Percentiles rank a stretch among this genome's conserved stretches.
These are phyloP conservation scores for Yponomeuta evonymella DNA, from an alignment of 2,888 invertebrate species.

Conservation along the genomic window DNA sequence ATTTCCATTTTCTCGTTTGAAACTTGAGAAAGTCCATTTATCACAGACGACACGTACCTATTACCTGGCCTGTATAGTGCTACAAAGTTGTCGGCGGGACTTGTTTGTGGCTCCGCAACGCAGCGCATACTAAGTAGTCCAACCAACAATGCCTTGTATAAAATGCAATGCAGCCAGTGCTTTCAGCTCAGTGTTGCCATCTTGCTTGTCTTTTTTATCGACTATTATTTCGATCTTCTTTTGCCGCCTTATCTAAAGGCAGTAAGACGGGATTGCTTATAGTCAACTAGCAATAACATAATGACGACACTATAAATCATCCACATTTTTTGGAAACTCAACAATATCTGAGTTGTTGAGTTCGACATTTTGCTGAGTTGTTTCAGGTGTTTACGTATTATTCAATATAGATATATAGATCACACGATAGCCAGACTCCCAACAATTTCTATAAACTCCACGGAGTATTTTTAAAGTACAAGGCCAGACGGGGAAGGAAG, in stretches of 20 bases:
- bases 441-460: background rate
- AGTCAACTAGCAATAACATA: background rate
- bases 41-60: conserved; percentile 38
- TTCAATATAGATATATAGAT: no score
- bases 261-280: background rate
- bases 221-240: background rate
- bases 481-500: conserved; percentile 46
- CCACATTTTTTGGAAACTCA: no score
- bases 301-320: no score
- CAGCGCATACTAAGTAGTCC: conserved; percentile 51
- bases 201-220: background rate
- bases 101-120: conserved; percentile 23
- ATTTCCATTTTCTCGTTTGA: conserved; percentile 2
- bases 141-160: conserved; percentile 49
- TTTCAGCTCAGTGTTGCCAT: conserved; percentile 27
- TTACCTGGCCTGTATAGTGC: conserved; percentile 41
- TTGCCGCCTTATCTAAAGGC: background rate
- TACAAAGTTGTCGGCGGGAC: conserved; percentile 4
- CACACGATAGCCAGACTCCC: background rate
- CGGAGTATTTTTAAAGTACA: conserved; percentile 37
- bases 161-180: conserved; percentile 48
- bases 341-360: no score
- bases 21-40: conserved; percentile 37
- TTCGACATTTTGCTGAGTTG: no score
- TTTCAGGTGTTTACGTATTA: no score